Percentiles rank a stretch among this genome's conserved stretches.
Evolutionary conservation across 2,797 vertebrate genomes (phyloP).

Genomic region (Pseudocheirus occidentalis): DNA sequence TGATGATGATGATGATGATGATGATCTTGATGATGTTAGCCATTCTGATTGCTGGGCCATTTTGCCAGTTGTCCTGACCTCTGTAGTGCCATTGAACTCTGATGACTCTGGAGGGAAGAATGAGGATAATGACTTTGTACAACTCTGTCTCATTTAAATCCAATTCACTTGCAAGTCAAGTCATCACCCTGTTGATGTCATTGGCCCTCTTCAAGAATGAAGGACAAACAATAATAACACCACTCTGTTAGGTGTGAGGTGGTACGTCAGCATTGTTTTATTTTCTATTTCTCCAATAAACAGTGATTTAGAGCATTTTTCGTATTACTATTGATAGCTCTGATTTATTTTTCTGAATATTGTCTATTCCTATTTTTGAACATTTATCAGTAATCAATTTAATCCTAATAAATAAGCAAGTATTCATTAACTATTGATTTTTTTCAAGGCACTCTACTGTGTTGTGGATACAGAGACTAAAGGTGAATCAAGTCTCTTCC

Average conservation of each 20-base stretch:
- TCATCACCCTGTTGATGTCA: neutral
- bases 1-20: no score
- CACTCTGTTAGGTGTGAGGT: neutral
- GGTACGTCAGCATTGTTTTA: neutral
- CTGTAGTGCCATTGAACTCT: neutral
- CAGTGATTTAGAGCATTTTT: neutral
- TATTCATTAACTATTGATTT: neutral
- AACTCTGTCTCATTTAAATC: neutral
- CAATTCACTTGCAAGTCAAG: neutral
- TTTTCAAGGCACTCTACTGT: neutral
- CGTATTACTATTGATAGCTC: neutral
- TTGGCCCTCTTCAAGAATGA: neutral
- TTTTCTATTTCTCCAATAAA: neutral
- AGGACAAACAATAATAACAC: neutral
- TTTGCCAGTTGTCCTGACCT: neutral
- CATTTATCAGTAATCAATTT: neutral
- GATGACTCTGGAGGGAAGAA: neutral
- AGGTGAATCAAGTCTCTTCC: neutral
- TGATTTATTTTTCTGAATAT: neutral
- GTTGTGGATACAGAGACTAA: neutral
- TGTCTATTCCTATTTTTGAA: neutral
- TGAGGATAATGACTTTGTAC: neutral
- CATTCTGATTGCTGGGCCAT: neutral
- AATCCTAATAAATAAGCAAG: neutral
- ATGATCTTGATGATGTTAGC: neutral